Evolutionary conservation across 2,797 vertebrate genomes (phyloP), one percentile per base, ranked within the genome.

Genomic region (Sebastes nivosus): DNA sequence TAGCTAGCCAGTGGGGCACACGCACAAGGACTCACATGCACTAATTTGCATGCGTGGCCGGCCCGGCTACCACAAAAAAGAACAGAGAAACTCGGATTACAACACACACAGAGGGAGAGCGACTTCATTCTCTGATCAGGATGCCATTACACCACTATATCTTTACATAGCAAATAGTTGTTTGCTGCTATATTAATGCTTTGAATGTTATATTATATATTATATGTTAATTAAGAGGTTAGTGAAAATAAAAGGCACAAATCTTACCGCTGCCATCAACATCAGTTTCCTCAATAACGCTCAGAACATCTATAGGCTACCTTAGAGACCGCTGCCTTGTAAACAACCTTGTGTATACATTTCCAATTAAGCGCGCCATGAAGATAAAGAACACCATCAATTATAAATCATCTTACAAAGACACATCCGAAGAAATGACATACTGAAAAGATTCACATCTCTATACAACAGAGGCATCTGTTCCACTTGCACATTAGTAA

Each of bases 341-440:
- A 18, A 80, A 87, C 2, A 11, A 87, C 66, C 59, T 84, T 82
- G 76, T 22, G 8, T 46, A 12, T 63, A 54, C 4, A 9, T 77
- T 77, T 81, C 77, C 72, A 80, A 65, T 71, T 67, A 84, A 61
- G 29, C 3, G 3, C 5, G 16, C 3, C 27, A 70, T 70, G 27
- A 27, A 69, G 32, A 80, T 75, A 78, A 79, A 50, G 61, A 64
- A 75, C 14, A 16, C 46, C 52, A 29, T 54, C 4, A 64, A 52
- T 52, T 32, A 22, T 34, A 29, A 64, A 61, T 55, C 24, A 50
- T 32, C 50, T 60, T 27, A 55, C 38, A 74, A 42, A 76, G 29
- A 75, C 8, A 4, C 55, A 22, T 58, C 24, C 6, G 42, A 54
- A 66, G 54, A 1, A 60, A 54, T 60, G 25, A 13, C 16, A 71